phyloP scores from a whole-genome alignment of 2,888 invertebrate genomes.

The Galeopsomyia nigrocyanea region DNA sequence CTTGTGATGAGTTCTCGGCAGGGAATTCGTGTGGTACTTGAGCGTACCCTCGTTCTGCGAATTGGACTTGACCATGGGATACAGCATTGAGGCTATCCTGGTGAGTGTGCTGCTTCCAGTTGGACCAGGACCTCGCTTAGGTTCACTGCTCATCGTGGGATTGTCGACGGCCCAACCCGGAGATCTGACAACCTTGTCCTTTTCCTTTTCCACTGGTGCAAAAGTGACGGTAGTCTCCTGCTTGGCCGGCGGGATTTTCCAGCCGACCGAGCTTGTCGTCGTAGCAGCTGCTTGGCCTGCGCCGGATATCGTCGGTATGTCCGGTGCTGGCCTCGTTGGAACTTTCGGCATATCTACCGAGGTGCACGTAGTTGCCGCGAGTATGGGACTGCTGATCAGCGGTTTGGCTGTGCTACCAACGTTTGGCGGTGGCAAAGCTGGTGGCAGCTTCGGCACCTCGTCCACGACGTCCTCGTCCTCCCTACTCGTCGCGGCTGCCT shows the following conservation, averaged over 20 bases:
- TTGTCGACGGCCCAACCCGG: too few relatives aligned
- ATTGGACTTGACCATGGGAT: slow-evolving; percentile 67
- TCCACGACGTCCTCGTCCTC: neutral
- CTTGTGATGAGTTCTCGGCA: slow-evolving; percentile 76
- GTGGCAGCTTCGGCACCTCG: slow-evolving; percentile 57
- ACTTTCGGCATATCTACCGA: slow-evolving; percentile 79
- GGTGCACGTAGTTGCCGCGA: slow-evolving; percentile 86
- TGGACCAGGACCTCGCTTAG: slow-evolving; percentile 14
- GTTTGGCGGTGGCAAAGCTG: slow-evolving; percentile 77
- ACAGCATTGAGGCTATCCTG: slow-evolving; percentile 80
- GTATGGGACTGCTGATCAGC: slow-evolving; percentile 84
- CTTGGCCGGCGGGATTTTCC: slow-evolving; percentile 48
- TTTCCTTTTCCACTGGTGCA: slow-evolving; percentile 58
- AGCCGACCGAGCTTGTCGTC: too few relatives aligned
- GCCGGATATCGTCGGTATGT: slow-evolving; percentile 68
- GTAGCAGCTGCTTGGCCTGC: neutral
- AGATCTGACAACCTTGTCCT: slow-evolving; percentile 61
- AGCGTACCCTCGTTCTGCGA: slow-evolving; percentile 5
- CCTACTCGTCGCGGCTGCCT: slow-evolving; percentile 34
- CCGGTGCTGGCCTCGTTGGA: slow-evolving; percentile 71
- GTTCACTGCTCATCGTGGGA: neutral
- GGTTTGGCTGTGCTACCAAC: slow-evolving; percentile 77
- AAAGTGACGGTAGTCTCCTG: slow-evolving; percentile 62
- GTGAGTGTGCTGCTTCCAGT: slow-evolving; percentile 74
- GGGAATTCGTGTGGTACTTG: slow-evolving; percentile 72